Percentiles rank a stretch among this genome's conserved stretches.
Conservation (phyloP, 1,140 invertebrate species). For the Tribolium madens region DNA sequence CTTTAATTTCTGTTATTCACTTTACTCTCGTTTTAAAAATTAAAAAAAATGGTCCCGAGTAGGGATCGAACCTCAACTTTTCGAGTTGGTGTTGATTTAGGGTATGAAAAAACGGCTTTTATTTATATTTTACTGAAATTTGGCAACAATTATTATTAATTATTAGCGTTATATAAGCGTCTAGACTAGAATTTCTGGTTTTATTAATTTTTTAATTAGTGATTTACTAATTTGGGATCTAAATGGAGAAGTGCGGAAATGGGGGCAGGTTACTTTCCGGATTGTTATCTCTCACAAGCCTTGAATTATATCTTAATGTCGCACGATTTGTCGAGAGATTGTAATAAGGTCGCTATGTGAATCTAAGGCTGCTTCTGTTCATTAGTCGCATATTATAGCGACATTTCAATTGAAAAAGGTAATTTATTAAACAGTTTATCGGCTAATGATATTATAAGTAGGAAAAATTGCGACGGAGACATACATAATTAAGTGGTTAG, state of each 20-base stretch:
- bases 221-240: neutral
- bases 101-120: too few relatives aligned
- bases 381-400: conserved; percentile 15
- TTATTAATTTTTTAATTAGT: neutral
- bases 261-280: neutral
- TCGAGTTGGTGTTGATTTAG: too few relatives aligned
- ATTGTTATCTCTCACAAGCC: neutral
- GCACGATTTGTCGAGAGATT: conserved; percentile 27
- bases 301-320: conserved; percentile 3
- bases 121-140: too few relatives aligned
- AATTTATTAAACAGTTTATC: conserved; percentile 14
- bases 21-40: too few relatives aligned
- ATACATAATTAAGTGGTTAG: neutral
- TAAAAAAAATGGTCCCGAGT: too few relatives aligned
- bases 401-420: conserved; percentile 11
- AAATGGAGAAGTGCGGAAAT: conserved; percentile 1
- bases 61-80: too few relatives aligned
- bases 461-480: neutral
- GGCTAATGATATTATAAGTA: conserved; percentile 21
- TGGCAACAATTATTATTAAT: too few relatives aligned
- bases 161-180: neutral
- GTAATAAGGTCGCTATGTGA: conserved; percentile 12
- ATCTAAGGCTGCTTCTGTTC: conserved; percentile 26
- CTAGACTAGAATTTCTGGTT: neutral
- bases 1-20: too few relatives aligned